Evolutionary conservation across 1,140 invertebrate species (phyloP).

Genomic region (Xylocopa sonorina): DNA sequence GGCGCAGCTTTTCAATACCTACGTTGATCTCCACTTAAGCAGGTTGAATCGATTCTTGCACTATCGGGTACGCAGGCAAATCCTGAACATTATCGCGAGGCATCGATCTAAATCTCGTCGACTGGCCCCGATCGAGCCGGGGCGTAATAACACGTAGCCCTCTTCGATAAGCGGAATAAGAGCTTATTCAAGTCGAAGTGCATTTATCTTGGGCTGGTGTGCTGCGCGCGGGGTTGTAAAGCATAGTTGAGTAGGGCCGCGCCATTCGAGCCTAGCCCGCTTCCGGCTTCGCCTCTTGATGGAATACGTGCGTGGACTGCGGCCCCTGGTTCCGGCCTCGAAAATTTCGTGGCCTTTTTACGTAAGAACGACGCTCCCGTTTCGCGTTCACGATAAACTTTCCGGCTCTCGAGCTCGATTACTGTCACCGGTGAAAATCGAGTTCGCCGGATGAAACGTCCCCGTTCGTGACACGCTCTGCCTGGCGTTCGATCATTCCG

Average conservation of each 20-base stretch:
- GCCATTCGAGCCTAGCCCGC: conserved; percentile 30
- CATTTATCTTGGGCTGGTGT: conserved; percentile 63
- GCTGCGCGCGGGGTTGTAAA: conserved; percentile 42
- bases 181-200: conserved; percentile 62
- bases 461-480: not conserved
- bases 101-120: conserved; percentile 63
- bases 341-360: conserved; percentile 51
- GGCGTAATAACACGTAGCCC: conserved; percentile 52
- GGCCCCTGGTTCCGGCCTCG: not conserved
- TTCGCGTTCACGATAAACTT: conserved; percentile 31
- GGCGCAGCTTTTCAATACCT: conserved; percentile 33
- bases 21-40: conserved; percentile 34
- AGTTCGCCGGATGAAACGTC: conserved; percentile 32
- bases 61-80: conserved; percentile 17
- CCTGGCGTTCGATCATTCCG: conserved; percentile 12
- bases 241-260: conserved; percentile 47
- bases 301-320: conserved; percentile 70
- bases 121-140: conserved; percentile 58
- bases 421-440: conserved; percentile 37
- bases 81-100: conserved; percentile 46
- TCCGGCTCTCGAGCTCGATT: conserved; percentile 23
- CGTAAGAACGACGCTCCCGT: conserved; percentile 42
- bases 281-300: conserved; percentile 63
- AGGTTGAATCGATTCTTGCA: conserved; percentile 42
- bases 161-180: conserved; percentile 46